Percentiles rank a stretch among this genome's conserved stretches.
Evolutionary conservation across 2,113 vertebrate species (phyloP).

Genomic region (Eulacestoma nigropectus): DNA sequence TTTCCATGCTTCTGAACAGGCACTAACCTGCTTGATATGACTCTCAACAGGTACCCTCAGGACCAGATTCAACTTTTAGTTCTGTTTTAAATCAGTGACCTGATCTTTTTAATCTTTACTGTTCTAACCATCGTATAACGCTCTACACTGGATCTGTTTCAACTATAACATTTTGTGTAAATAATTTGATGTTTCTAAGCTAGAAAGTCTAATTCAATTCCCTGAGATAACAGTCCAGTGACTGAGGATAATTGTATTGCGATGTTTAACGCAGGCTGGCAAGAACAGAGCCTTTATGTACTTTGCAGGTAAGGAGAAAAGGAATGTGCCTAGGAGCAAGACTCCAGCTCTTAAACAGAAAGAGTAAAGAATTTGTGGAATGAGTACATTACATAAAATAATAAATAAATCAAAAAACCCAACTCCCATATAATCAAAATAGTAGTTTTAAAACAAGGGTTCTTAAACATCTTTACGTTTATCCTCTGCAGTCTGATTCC

Average conservation of each 20-base stretch:
- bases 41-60: neutral
- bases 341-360: neutral
- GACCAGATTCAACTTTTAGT: neutral
- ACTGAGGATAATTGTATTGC: neutral
- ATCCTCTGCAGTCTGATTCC: neutral
- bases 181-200: neutral
- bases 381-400: neutral
- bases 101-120: neutral
- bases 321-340: neutral
- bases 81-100: neutral
- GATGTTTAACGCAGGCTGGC: neutral
- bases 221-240: neutral
- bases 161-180: neutral
- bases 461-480: neutral
- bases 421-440: neutral
- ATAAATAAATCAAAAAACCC: neutral
- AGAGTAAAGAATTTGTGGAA: neutral
- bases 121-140: neutral
- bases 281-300: neutral
- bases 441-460: neutral
- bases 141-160: neutral
- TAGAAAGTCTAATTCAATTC: constrained; percentile 4
- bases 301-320: constrained; percentile 5
- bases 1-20: neutral
- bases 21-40: neutral